phyloP scores from a whole-genome alignment of 2,888 invertebrate genomes.

The Melanotus villosus region DNA sequence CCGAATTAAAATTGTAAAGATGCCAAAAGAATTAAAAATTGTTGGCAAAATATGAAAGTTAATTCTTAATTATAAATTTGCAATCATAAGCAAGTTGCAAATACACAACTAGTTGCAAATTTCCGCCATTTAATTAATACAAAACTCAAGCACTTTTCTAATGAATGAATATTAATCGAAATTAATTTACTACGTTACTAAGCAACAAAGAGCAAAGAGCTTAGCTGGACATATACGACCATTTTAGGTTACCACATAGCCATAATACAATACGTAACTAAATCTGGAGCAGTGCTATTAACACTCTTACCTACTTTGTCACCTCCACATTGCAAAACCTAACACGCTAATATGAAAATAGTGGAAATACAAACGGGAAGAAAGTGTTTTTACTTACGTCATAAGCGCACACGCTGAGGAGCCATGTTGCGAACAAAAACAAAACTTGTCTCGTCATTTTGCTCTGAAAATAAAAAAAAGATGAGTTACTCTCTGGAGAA shows the following conservation, averaged over 20 bases:
- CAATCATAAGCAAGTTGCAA: too few relatives aligned
- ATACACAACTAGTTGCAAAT: too few relatives aligned
- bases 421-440: constrained; percentile 55
- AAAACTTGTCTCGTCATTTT: constrained; percentile 55
- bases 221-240: neutral
- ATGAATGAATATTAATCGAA: neutral
- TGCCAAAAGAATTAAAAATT: too few relatives aligned
- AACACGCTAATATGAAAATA: constrained; percentile 4
- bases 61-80: too few relatives aligned
- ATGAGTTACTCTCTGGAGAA: constrained; percentile 15
- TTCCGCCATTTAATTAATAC: neutral
- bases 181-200: neutral
- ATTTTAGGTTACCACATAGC: constrained; percentile 9
- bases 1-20: too few relatives aligned
- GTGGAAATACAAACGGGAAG: neutral
- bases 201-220: constrained; percentile 1
- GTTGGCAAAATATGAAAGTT: too few relatives aligned
- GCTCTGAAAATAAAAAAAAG: constrained; percentile 48
- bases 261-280: constrained; percentile 26
- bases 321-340: constrained; percentile 22
- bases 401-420: constrained; percentile 54
- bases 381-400: constrained; percentile 54
- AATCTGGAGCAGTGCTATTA: constrained; percentile 36
- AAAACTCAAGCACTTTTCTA: neutral
- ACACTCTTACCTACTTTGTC: constrained; percentile 36